A percentile compares a stretch with the other conserved stretches of the same genome.
phyloP scores from a whole-genome alignment of 2,113 vertebrate species.

The Nycticebus coucang region DNA sequence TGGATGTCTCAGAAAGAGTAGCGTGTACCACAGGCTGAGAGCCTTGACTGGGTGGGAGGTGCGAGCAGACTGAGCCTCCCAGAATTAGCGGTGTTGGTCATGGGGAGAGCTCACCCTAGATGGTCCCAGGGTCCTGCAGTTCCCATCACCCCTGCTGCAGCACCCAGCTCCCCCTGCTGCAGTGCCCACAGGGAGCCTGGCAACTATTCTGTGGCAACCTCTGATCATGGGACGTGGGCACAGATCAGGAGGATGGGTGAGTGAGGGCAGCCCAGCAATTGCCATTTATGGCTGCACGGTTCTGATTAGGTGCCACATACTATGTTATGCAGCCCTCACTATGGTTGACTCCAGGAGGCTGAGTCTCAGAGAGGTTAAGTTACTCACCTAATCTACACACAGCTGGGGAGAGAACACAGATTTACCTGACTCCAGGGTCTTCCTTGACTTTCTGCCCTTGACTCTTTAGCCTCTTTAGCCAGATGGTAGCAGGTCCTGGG shows the following conservation, averaged over 20 bases:
- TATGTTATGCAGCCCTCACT: neutral
- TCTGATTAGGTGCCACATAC: neutral
- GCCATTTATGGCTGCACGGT: neutral
- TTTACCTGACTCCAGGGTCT: neutral
- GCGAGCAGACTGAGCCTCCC: neutral
- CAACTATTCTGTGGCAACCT: neutral
- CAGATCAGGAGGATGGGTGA: neutral
- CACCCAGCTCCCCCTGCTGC: neutral
- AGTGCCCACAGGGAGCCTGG: neutral
- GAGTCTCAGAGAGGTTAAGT: slow-evolving; percentile 10
- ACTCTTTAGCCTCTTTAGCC: neutral
- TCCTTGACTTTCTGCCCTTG: neutral
- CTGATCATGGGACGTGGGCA: neutral
- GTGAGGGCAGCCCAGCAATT: neutral
- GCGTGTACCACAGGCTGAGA: accelerated
- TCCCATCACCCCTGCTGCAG: neutral
- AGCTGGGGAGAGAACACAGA: neutral
- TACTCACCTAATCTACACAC: neutral
- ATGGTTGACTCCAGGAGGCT: neutral
- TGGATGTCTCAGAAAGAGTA: neutral
- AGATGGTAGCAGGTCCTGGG: neutral
- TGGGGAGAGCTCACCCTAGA: neutral
- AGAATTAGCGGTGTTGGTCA: no score
- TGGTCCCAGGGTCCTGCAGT: neutral
- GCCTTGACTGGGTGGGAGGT: neutral